Evolutionary conservation across 2,113 vertebrate species (phyloP).

Genomic region (Dinomys branickii): DNA sequence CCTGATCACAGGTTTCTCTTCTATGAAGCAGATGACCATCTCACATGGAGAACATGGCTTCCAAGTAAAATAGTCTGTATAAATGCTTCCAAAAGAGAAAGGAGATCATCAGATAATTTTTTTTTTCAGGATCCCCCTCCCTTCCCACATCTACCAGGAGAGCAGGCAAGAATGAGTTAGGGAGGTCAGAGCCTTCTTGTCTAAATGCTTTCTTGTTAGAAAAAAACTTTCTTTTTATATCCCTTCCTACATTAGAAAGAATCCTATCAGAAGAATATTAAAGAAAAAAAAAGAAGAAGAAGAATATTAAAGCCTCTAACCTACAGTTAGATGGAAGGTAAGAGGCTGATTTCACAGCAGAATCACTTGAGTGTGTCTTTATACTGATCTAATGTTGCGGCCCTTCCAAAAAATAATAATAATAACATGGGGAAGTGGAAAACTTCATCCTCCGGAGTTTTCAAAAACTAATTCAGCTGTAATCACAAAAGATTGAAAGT

Average conservation of each 20-base stretch:
- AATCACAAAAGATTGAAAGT: constrained; percentile 80
- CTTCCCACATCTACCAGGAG: background rate
- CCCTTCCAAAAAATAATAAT: background rate
- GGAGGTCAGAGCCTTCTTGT: constrained; percentile 5
- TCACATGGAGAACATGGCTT: accelerated
- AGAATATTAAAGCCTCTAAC: constrained; percentile 50
- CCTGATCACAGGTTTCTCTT: background rate
- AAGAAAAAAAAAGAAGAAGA: no score
- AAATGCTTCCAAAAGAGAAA: background rate
- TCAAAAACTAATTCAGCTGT: constrained; percentile 76
- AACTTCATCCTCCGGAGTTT: constrained; percentile 69
- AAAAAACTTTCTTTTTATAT: constrained; percentile 55
- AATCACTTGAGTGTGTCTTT: constrained; percentile 1
- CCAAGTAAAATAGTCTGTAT: background rate
- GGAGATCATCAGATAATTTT: background rate
- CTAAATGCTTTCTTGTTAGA: constrained; percentile 65
- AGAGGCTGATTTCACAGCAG: background rate
- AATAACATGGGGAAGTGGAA: constrained; percentile 32
- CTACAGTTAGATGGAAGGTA: background rate
- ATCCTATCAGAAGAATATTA: background rate
- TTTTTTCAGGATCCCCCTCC: background rate
- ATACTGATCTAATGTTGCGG: background rate
- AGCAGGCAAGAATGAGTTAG: background rate
- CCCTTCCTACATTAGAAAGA: background rate
- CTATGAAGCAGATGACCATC: background rate